A percentile compares a stretch with the other conserved stretches of the same genome.
Evolutionary conservation across 2,797 vertebrate species (phyloP).

Genomic region (Dermochelys coriacea): DNA sequence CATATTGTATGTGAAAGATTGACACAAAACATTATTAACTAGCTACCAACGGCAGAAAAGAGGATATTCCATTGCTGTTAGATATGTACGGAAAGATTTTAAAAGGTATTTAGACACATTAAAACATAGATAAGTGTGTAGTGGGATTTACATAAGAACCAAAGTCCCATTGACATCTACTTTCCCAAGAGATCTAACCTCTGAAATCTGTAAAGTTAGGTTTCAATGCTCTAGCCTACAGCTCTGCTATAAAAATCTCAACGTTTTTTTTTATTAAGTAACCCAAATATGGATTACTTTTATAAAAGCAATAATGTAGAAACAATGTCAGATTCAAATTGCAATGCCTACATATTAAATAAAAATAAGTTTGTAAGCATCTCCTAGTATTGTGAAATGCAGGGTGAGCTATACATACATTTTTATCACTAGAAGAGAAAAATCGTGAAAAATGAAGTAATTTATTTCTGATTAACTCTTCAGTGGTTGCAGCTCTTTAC

Average conservation of each 20-base stretch:
- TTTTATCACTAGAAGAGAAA: background rate
- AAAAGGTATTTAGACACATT: background rate
- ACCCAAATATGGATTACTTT: background rate
- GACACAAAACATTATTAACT: background rate
- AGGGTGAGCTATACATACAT: background rate
- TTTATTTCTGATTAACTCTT: background rate
- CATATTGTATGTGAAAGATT: background rate
- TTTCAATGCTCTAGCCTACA: background rate
- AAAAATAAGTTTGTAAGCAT: too few relatives aligned
- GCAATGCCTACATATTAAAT: too few relatives aligned
- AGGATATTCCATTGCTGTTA: too few relatives aligned
- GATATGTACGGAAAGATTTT: too few relatives aligned
- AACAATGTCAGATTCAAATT: background rate
- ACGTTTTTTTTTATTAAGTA: background rate
- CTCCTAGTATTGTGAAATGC: too few relatives aligned
- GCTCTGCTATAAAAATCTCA: background rate
- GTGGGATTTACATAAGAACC: background rate
- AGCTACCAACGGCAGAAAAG: background rate
- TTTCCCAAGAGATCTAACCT: background rate
- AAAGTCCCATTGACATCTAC: background rate
- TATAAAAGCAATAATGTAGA: background rate
- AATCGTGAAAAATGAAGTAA: background rate
- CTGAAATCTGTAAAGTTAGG: background rate
- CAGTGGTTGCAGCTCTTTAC: background rate
- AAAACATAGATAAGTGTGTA: background rate